A percentile compares a stretch with the other conserved stretches of the same genome.
Conservation (phyloP, 2,797 vertebrate species). For the Luscinia luscinia region DNA sequence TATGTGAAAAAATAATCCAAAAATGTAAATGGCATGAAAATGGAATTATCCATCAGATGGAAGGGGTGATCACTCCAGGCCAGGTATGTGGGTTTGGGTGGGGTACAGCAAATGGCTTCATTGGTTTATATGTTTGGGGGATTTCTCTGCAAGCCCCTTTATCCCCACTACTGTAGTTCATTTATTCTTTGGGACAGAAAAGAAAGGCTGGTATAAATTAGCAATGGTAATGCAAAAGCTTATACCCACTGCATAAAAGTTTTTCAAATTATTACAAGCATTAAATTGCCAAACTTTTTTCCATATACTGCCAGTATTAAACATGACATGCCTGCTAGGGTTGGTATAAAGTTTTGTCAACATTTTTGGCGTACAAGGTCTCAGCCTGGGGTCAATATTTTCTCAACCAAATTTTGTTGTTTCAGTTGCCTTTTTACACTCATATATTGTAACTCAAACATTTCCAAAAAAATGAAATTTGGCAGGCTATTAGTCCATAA, state of each 20-base stretch:
- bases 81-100: constrained; percentile 46
- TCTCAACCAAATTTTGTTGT: constrained; percentile 78
- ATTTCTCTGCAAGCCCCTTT: constrained; percentile 3
- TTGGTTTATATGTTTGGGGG: constrained; percentile 14
- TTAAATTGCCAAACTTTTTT: constrained; percentile 74
- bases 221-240: constrained; percentile 74
- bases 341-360: constrained; percentile 75
- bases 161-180: constrained; percentile 39
- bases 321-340: constrained; percentile 67
- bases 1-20: constrained; percentile 65
- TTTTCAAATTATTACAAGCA: constrained; percentile 76
- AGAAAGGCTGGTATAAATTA: constrained; percentile 76
- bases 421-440: constrained; percentile 75
- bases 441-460: constrained; percentile 68
- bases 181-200: constrained; percentile 57
- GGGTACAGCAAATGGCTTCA: constrained; percentile 16
- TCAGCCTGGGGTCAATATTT: constrained; percentile 75
- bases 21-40: constrained; percentile 65
- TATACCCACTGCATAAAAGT: constrained; percentile 68
- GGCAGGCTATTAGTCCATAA: constrained; percentile 75
- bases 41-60: constrained; percentile 65
- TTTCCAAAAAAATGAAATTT: constrained; percentile 72
- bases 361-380: constrained; percentile 65
- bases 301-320: constrained; percentile 72
- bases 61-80: not conserved